phyloP scores from a whole-genome alignment of 2,888 invertebrate genomes.

The Arrhopalites spinosus region DNA sequence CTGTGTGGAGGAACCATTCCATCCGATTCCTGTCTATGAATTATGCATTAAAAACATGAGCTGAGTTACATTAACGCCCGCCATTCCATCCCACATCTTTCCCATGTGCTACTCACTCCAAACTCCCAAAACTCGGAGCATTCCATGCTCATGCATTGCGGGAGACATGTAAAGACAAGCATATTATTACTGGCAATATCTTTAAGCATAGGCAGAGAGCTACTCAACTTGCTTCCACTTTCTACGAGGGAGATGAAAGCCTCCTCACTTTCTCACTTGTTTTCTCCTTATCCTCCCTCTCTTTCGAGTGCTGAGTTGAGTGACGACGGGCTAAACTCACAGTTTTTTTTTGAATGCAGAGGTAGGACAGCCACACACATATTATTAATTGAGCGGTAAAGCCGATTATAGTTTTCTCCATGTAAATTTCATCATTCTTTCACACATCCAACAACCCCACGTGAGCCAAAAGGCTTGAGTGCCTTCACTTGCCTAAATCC shows the following conservation, averaged over 20 bases:
- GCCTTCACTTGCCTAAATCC: no score
- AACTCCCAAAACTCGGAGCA: not conserved
- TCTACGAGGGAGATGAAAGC: no score
- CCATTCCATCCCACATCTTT: constrained; percentile 14
- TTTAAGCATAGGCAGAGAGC: constrained; percentile 16
- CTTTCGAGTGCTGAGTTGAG: not conserved
- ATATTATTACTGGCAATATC: constrained; percentile 30
- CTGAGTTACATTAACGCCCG: constrained; percentile 46
- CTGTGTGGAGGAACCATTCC: constrained; percentile 9
- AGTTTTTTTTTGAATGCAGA: not conserved
- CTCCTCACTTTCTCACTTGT: no score
- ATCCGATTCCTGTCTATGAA: constrained; percentile 45
- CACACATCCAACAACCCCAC: not conserved
- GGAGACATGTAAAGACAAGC: constrained; percentile 12
- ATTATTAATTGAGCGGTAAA: constrained; percentile 51
- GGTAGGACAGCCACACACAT: constrained; percentile 26
- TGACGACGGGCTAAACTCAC: no score
- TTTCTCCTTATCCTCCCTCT: no score
- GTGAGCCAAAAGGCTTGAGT: no score
- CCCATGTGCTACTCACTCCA: not conserved
- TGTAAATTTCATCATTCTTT: constrained; percentile 29
- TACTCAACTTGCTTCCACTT: not conserved
- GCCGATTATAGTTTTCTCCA: constrained; percentile 42
- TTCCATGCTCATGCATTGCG: no score
- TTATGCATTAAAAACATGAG: constrained; percentile 55